Evolutionary conservation across 1,140 invertebrate genomes (phyloP), one percentile per base, ranked within the genome.

Genomic region (Globodera rostochiensis): DNA sequence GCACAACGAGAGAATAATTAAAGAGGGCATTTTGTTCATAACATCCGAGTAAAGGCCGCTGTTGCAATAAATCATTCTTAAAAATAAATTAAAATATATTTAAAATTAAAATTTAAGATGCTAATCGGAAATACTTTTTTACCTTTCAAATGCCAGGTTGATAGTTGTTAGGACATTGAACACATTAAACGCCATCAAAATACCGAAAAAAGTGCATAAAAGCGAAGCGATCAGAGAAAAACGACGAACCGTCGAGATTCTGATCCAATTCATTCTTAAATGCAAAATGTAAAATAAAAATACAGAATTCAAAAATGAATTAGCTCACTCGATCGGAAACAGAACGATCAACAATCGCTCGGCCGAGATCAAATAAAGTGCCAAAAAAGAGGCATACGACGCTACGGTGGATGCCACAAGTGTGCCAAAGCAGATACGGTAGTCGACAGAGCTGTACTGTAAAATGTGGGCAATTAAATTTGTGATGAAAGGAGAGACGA

Each of bases 301-400:
- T 25, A 11, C n/a, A 47, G 7, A 67, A 69, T 21, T 9, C 46
- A 6, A 7, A 21, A 6, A 15, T 75, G 7, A 77, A 6, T 15
- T 45, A 47, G 13, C n/a, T 71, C n/a, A 77, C 77, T 78, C 9
- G 13, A 70, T 69, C 4, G 77, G 77, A n/a, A 69, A 78, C 19
- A 78, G 0, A 6, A 78, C 66, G 25, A 78, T 78, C 21, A 78
- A 47, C 46, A 64, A 19, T 70, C 77, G 53, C 50, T 78, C 77
- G 21, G 66, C 2, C 25, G 77, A 78, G 1, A 78, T 69, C 21
- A 78, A 78, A 78, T 78, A 78, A 69, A 78, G 25, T 25, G 77
- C 8, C 60, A 78, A 78, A 69, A 78, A 78, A 6, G 77, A 78
- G 49, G 77, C 25, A 47, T 46, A 78, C 21, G 77, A 69, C 47